These are phyloP conservation scores for Stichodactyla helianthus DNA, from an alignment of 64 coral and sea anemone species.

Conservation along the genomic window DNA sequence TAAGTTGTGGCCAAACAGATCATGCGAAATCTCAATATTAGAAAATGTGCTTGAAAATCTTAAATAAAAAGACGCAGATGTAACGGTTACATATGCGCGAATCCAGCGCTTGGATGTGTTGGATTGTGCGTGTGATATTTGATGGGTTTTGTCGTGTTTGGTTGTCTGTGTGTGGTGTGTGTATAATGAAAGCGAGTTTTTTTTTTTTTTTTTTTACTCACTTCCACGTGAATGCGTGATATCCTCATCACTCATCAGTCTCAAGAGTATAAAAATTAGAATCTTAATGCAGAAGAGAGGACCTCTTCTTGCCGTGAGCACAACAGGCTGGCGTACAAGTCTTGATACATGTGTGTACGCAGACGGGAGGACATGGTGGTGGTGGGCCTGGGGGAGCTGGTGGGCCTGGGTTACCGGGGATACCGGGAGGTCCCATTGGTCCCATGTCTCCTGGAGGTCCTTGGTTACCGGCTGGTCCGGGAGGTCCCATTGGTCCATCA, in stretches of 20 bases:
- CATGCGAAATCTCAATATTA: conserved; percentile 24
- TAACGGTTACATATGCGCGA: neutral
- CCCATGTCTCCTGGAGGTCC: conserved; percentile 97
- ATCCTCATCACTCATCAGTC: conserved; percentile 1
- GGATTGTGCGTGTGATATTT: neutral
- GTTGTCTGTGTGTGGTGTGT: neutral
- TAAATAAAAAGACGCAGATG: conserved; percentile 2
- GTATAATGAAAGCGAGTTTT: neutral
- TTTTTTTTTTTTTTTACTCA: neutral
- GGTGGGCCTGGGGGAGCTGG: conserved; percentile 95
- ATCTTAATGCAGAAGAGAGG: conserved; percentile 47
- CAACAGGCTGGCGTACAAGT: conserved; percentile 91
- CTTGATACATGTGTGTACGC: conserved; percentile 96
- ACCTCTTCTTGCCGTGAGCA: conserved; percentile 84
- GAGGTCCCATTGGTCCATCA: conserved; percentile 98
- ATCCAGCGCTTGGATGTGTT: neutral
- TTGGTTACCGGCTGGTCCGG: conserved; percentile 95
- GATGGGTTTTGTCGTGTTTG: neutral
- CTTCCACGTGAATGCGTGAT: conserved; percentile 1
- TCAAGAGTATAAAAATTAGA: conserved; percentile 23
- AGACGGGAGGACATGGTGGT: conserved; percentile 96
- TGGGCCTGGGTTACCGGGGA: conserved; percentile 71
- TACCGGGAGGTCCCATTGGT: conserved; percentile 90
- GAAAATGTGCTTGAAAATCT: conserved; percentile 20
- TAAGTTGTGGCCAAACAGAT: conserved; percentile 27